Percentiles rank a stretch among this genome's conserved stretches.
Evolutionary conservation across 2,888 invertebrate species (phyloP).

Genomic region (Metopia argyrocephala): DNA sequence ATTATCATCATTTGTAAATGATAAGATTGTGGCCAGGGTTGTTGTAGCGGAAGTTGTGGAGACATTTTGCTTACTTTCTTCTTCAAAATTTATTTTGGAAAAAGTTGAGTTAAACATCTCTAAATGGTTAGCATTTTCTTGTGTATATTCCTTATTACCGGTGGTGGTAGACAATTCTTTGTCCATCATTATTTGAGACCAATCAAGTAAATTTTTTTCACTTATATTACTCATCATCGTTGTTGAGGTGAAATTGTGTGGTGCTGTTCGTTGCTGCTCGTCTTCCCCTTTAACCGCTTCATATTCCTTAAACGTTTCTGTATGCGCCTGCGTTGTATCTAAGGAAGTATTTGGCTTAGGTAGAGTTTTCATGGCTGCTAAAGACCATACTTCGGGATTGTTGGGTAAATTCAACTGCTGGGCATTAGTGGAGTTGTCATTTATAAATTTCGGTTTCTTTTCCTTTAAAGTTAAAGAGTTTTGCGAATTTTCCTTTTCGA

Average conservation of each 20-base stretch:
- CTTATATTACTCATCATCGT: constrained; percentile 55
- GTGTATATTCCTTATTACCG: background rate
- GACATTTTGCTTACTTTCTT: background rate
- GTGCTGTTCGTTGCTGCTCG: background rate
- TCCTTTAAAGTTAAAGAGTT: constrained; percentile 55
- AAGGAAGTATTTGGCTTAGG: constrained; percentile 49
- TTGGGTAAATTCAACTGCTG: constrained; percentile 74
- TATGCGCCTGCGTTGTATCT: constrained; percentile 44
- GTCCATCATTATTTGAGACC: constrained; percentile 74
- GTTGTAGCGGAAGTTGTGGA: constrained; percentile 1
- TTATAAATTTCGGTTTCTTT: constrained; percentile 75
- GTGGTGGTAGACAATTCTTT: constrained; percentile 54
- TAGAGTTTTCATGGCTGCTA: constrained; percentile 74
- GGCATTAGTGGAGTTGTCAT: constrained; percentile 73
- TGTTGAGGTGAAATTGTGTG: constrained; percentile 24
- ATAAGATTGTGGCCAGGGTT: constrained; percentile 38
- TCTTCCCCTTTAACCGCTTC: background rate
- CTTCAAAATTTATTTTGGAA: no score
- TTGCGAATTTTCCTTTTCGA: background rate
- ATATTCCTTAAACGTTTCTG: constrained; percentile 14
- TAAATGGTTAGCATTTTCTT: background rate
- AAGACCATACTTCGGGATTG: constrained; percentile 74
- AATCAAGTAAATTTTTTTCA: constrained; percentile 74
- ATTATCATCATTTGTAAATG: constrained; percentile 16
- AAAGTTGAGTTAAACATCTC: no score